phyloP scores from a whole-genome alignment of 2,888 invertebrate genomes.

The Acrobasis consociella region DNA sequence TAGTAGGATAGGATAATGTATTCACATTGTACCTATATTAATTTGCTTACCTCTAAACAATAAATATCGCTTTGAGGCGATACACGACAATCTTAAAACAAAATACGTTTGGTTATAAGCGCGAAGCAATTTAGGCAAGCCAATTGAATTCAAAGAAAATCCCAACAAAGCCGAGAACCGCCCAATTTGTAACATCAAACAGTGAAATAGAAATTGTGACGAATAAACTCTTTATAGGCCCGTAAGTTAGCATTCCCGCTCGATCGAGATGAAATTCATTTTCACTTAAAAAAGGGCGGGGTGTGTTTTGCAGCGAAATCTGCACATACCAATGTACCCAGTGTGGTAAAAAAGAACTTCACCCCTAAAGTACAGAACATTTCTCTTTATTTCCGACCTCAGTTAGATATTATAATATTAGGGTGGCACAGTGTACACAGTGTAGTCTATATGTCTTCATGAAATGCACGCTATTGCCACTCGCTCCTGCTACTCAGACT shows the following conservation, averaged over 20 bases:
- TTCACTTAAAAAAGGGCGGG: conserved; percentile 44
- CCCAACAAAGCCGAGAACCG: conserved; percentile 40
- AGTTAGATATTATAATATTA: too few relatives aligned
- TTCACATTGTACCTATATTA: background rate
- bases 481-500: too few relatives aligned
- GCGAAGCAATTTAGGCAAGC: conserved; percentile 35
- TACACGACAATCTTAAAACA: conserved; percentile 19
- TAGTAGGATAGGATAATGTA: too few relatives aligned
- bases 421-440: too few relatives aligned
- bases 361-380: too few relatives aligned
- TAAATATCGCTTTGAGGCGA: background rate
- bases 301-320: conserved; percentile 31
- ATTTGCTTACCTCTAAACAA: background rate
- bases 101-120: conserved; percentile 33
- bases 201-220: conserved; percentile 52
- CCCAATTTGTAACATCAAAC: conserved; percentile 50
- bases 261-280: conserved; percentile 56
- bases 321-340: too few relatives aligned
- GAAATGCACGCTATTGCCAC: too few relatives aligned
- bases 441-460: too few relatives aligned
- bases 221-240: conserved; percentile 55
- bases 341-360: too few relatives aligned
- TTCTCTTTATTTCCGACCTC: too few relatives aligned
- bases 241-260: conserved; percentile 49
- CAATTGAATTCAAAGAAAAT: conserved; percentile 43